A percentile compares a stretch with the other conserved stretches of the same genome.
Evolutionary conservation across 2,888 invertebrate genomes (phyloP).

Genomic region (Lepeophtheirus nordmannii): DNA sequence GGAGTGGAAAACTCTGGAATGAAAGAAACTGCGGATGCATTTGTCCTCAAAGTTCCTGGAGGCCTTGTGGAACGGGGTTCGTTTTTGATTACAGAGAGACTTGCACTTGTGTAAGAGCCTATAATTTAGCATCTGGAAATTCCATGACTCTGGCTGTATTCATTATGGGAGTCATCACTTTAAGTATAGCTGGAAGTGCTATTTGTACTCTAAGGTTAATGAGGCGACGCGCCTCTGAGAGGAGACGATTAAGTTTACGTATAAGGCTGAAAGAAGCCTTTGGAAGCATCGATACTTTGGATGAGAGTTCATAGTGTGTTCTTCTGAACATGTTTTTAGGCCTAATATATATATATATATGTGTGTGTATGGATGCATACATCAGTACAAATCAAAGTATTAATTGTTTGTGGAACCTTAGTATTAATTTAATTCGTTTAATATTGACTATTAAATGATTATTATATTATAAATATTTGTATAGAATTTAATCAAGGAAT

Average conservation of each 20-base stretch:
- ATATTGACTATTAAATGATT: too few species aligned
- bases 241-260: not conserved
- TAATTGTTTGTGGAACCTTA: too few species aligned
- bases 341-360: too few species aligned
- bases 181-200: not conserved
- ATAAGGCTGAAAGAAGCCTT: not conserved
- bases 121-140: conserved; percentile 3
- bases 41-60: conserved; percentile 10
- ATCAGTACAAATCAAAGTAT: too few species aligned
- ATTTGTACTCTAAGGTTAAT: not conserved
- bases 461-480: too few species aligned
- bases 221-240: not conserved
- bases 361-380: too few species aligned
- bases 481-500: too few species aligned
- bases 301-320: conserved; percentile 30
- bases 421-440: too few species aligned
- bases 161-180: not conserved
- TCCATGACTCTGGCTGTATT: not conserved
- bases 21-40: not conserved
- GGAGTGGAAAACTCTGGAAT: conserved; percentile 8
- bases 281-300: not conserved
- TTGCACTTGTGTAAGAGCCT: conserved; percentile 6
- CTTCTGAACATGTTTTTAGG: too few species aligned
- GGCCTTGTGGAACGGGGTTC: conserved; percentile 11
- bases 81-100: not conserved